Conservation (phyloP, 2,113 vertebrate species). For the Grammomys surdaster region DNA sequence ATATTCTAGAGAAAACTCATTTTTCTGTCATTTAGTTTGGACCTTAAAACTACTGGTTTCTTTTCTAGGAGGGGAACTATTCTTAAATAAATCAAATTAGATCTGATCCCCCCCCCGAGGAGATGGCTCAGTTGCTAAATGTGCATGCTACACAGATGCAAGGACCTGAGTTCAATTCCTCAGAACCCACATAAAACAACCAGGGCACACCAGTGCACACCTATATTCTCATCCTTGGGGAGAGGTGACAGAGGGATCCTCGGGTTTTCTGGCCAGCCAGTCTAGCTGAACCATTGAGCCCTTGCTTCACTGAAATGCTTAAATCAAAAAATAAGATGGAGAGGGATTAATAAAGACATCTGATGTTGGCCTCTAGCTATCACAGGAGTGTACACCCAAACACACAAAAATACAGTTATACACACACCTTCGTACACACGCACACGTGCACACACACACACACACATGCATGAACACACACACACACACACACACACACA, state of each 20-base stretch:
- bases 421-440: not conserved
- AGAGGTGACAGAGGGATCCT: too few species aligned
- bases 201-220: too few species aligned
- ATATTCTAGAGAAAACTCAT: not conserved
- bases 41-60: not conserved
- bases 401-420: too few species aligned
- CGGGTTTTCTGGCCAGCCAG: not conserved
- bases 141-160: not conserved
- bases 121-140: not conserved
- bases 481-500: not conserved
- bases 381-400: not conserved
- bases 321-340: not conserved
- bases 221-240: too few species aligned
- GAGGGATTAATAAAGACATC: not conserved
- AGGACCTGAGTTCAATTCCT: not conserved
- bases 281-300: too few species aligned
- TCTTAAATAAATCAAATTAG: not conserved
- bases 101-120: too few species aligned
- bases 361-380: too few species aligned
- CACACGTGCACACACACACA: too few species aligned
- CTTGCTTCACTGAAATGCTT: not conserved
- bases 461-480: not conserved
- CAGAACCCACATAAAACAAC: not conserved
- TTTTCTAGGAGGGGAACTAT: not conserved
- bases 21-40: not conserved